Percentiles rank a stretch among this genome's conserved stretches.
Evolutionary conservation across 2,113 vertebrate species (phyloP).

Genomic region (Diadophis punctatus): DNA sequence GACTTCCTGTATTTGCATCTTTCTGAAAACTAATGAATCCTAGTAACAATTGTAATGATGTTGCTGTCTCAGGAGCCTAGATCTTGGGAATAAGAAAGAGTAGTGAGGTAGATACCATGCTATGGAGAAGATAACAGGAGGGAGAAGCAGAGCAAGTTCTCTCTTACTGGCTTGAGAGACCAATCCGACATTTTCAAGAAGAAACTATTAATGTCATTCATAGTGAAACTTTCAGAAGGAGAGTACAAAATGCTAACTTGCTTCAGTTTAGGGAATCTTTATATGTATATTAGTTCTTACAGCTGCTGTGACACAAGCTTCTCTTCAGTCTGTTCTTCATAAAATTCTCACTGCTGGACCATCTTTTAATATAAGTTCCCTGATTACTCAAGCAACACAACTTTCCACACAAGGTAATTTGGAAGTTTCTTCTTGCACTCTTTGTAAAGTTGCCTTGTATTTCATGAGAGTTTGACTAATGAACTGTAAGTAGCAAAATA

Average conservation of each 20-base stretch:
- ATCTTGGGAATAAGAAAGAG: background rate
- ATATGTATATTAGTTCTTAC: slow-evolving; percentile 84
- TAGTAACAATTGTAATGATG: no score
- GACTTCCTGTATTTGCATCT: no score
- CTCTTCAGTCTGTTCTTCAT: slow-evolving; percentile 98
- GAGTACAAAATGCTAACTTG: background rate
- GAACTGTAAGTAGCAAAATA: background rate
- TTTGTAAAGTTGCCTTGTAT: background rate
- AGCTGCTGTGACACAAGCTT: slow-evolving; percentile 99
- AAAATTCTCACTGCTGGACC: slow-evolving; percentile 98
- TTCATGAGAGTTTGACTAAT: background rate
- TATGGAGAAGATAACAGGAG: background rate
- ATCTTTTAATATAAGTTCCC: slow-evolving; percentile 97
- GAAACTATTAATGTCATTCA: background rate
- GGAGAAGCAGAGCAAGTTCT: background rate
- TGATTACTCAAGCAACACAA: slow-evolving; percentile 97
- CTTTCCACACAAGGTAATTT: slow-evolving; percentile 94
- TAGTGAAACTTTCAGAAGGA: background rate
- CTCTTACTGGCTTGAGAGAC: background rate
- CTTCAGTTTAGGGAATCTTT: background rate
- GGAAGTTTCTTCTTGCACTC: slow-evolving; percentile 10
- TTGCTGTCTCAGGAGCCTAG: background rate
- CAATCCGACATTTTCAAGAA: background rate
- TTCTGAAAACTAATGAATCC: no score
- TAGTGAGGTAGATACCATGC: background rate